A percentile compares a stretch with the other conserved stretches of the same genome.
Conservation (phyloP, 2,113 vertebrate genomes). For the Gobius niger region DNA sequence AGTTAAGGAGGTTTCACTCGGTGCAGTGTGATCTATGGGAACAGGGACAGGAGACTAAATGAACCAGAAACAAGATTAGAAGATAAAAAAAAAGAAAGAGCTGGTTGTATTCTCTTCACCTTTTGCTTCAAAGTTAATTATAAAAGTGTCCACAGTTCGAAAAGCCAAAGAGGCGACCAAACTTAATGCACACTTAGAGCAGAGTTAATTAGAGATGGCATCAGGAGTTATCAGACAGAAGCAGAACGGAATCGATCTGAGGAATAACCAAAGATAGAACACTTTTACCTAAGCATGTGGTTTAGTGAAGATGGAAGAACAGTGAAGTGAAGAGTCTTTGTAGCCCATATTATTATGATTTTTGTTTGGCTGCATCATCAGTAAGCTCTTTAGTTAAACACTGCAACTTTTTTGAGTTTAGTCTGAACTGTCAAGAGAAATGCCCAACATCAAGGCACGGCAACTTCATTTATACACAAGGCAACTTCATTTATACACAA, state of each 20-base stretch:
- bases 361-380: too few species aligned
- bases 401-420: too few species aligned
- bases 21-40: not conserved
- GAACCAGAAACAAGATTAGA: slow-evolving; percentile 4
- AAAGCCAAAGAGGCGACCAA: not conserved
- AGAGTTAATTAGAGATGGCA: slow-evolving; percentile 2
- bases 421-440: too few species aligned
- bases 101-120: slow-evolving; percentile 5
- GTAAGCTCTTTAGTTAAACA: too few species aligned
- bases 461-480: too few species aligned
- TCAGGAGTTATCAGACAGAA: not conserved
- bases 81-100: not conserved
- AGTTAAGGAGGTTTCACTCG: not conserved
- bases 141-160: slow-evolving; percentile 11
- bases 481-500: too few species aligned
- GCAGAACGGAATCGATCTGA: not conserved
- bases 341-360: too few species aligned
- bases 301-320: not conserved
- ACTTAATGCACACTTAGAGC: too few species aligned
- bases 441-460: too few species aligned
- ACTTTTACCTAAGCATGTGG: too few species aligned
- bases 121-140: slow-evolving; percentile 15
- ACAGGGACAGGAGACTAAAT: not conserved
- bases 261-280: not conserved
- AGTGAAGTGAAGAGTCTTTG: too few species aligned